Base-by-base conservation (phyloP, 2,113 vertebrate genomes). In the Marmota monax region DNA sequence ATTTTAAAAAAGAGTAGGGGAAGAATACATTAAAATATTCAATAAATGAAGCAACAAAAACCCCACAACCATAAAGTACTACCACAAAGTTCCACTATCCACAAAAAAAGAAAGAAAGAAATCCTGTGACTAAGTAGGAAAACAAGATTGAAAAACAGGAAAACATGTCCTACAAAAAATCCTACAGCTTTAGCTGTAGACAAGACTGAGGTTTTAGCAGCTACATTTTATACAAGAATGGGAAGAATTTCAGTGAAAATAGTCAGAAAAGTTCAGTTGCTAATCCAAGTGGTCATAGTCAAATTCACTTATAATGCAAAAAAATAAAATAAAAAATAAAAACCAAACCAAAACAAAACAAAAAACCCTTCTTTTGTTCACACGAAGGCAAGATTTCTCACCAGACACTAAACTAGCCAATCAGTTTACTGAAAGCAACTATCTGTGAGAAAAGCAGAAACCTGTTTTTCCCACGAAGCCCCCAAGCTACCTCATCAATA, bases 11-110 rank as follows among this genome's bases (percentile, higher is more conserved):
- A 89, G 14, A 34, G 4, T 85, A 87, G 70, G 14, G 25, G 18
- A 45, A 1, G 1, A 34, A 92, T 16, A 67, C 95, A 88, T 84
- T 86, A 90, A 88, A 78, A 78, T 53, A 88, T 77, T 45, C 20
- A 82, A 23, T 67, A 87, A 91, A 53, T 87, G 11, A 90, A 94
- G 6, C 45, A 92, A 78, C 34, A 87, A 84, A 94, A 56, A 4
- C 1, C 14, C 4, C 61, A 90, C 29, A 83, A 67, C 51, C 65
- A 29, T 39, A 85, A 22, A 77, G 27, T 45, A 14, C 17, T 92
- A 45, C 22, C 8, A 88, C 37, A 78, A 79, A 77, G 14, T 37
- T 9, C 58, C 58, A 61, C 8, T 3, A 83, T 70, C 16, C 14
- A 53, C 53, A 2, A 53, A 56, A 56, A 14, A 53, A 53, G 16